Base-by-base conservation (phyloP, 2,888 invertebrate species). In the Cheilosia urbana region DNA sequence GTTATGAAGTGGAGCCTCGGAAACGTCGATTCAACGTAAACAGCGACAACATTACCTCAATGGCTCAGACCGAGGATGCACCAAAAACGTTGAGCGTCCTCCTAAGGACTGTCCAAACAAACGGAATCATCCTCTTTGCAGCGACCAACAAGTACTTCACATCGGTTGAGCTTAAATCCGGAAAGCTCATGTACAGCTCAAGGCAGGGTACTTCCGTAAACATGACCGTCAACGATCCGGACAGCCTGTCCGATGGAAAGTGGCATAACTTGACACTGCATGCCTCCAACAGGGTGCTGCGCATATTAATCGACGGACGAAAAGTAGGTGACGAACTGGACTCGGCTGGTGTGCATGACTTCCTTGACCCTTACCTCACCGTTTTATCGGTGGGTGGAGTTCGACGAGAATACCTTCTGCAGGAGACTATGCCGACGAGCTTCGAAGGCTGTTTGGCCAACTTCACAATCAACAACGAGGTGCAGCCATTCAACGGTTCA, bases 371-470 rank as follows among this genome's bases (percentile, higher is more conserved):
- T 0, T 97, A 98, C 90, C 93, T 98, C 63, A 96, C 96, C 0
- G 94, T 95, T 4, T 92, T 98, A 71, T 95, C 96, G 2, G 92
- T 98, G 49, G 98, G 98, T 49, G 97, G 97, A 9, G 94, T 95
- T 0, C 94, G 94, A 89, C 92, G 94, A 21, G 95, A 95, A 88
- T 93, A 94, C 89, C 91, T 93, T 73, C 93, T 91, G 6, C 93
- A 93, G 49, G 93, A 93, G 76, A 90, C 91, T 13, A 92, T 92
- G 60, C 94, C 94, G 15, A 93, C 93, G 90, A 95, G 94, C 88
- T 98, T 98, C 90, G 96, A 96, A 92, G 98, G 98, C 2, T 99
- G 98, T 89, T 93, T 99, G 79, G 96, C 96, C 0, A 97, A 97
- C 90, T 97, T 99, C 90, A 95, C 96, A 3, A 94, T 99, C 21